phyloP scores from a whole-genome alignment of 2,113 vertebrate genomes.

The Saccopteryx bilineata region DNA sequence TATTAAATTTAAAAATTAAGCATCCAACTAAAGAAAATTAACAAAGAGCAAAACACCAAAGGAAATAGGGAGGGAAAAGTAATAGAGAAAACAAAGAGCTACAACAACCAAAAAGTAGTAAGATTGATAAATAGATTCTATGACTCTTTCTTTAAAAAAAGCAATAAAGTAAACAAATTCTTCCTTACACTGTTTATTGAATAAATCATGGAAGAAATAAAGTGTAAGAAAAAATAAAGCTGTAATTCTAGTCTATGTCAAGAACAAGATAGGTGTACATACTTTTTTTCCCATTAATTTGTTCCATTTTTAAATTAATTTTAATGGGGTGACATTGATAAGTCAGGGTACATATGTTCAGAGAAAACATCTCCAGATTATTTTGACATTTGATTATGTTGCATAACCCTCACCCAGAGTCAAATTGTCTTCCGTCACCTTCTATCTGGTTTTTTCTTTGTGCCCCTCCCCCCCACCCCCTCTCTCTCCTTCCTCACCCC shows the following conservation, averaged over 20 bases:
- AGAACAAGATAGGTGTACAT: not conserved
- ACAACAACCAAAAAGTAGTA: constrained; percentile 59
- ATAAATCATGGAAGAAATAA: constrained; percentile 65
- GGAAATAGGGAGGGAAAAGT: constrained; percentile 45
- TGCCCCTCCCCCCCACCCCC: too few species aligned
- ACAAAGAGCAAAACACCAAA: constrained; percentile 56
- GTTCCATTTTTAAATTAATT: not conserved
- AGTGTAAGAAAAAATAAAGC: constrained; percentile 52
- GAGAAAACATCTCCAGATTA: too few species aligned
- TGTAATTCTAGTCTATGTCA: constrained; percentile 26
- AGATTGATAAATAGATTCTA: constrained; percentile 64
- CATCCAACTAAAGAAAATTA: constrained; percentile 45
- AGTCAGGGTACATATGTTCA: too few species aligned
- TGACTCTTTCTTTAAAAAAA: constrained; percentile 63
- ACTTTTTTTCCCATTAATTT: not conserved
- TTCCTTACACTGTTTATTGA: constrained; percentile 5
- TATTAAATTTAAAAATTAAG: constrained; percentile 73
- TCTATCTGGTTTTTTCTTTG: too few species aligned
- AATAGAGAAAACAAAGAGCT: constrained; percentile 67
- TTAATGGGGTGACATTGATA: too few species aligned
- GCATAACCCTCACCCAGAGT: too few species aligned
- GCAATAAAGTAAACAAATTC: constrained; percentile 41
- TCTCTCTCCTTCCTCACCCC: too few species aligned
- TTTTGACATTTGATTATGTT: too few species aligned
- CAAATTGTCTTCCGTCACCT: too few species aligned